Evolutionary conservation across 2,113 vertebrate genomes (phyloP).

Genomic region (Pavo muticus): DNA sequence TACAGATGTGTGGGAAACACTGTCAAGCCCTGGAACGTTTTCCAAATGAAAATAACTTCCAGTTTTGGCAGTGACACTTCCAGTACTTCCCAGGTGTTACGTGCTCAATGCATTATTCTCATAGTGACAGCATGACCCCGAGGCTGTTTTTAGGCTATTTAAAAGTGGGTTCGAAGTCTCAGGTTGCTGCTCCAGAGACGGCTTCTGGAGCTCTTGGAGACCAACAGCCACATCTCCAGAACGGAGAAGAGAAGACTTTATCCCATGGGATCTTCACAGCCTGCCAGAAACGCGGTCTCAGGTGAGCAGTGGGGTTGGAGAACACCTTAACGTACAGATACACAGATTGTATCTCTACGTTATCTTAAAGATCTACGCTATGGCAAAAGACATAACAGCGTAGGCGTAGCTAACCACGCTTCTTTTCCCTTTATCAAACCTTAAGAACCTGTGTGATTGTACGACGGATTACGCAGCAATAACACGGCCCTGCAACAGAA

Average conservation of each 20-base stretch:
- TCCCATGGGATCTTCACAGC: neutral
- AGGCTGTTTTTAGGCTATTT: neutral
- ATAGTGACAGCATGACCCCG: neutral
- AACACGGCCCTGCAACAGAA: constrained; percentile 35
- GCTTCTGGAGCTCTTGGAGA: neutral
- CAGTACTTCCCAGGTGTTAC: neutral
- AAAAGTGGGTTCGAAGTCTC: neutral
- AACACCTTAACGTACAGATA: neutral
- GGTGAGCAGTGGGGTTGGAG: neutral
- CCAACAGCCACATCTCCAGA: neutral
- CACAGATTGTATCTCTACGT: neutral
- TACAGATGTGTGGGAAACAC: neutral
- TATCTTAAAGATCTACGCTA: neutral
- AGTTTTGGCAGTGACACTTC: neutral
- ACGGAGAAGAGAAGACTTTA: neutral
- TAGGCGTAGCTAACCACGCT: neutral
- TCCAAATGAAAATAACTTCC: neutral
- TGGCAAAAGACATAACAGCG: neutral
- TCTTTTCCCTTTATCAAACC: neutral
- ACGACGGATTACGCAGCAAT: constrained; percentile 15
- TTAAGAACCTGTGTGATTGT: neutral
- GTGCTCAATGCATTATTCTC: neutral
- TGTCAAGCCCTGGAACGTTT: constrained; percentile 1
- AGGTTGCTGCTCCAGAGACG: neutral
- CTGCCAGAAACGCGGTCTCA: neutral